A percentile compares a stretch with the other conserved stretches of the same genome.
These are phyloP conservation scores for Bursaphelenchus mucronatus DNA, from an alignment of 1,140 invertebrate species.

Conservation along the genomic window DNA sequence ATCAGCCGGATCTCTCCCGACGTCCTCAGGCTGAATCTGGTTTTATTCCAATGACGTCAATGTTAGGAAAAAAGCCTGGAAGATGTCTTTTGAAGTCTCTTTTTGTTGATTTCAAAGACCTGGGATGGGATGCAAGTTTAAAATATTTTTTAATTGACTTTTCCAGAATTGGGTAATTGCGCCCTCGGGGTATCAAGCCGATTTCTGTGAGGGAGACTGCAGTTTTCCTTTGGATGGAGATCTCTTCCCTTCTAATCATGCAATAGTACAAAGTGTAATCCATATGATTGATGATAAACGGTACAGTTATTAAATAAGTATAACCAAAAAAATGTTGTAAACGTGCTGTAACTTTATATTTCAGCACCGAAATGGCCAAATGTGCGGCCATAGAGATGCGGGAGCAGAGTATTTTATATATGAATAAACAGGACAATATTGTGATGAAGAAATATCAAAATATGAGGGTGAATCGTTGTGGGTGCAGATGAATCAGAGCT, in stretches of 20 bases:
- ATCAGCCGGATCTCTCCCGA: slow-evolving; percentile 6
- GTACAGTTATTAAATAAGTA: slow-evolving; percentile 3
- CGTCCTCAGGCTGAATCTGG: not conserved
- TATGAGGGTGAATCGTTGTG: slow-evolving; percentile 34
- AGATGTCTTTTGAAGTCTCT: slow-evolving; percentile 64
- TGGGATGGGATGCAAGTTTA: slow-evolving; percentile 79
- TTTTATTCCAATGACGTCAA: slow-evolving; percentile 1
- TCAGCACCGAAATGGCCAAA: slow-evolving; percentile 23
- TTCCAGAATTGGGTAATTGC: slow-evolving; percentile 84
- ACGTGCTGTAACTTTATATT: slow-evolving; percentile 17
- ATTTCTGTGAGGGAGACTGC: slow-evolving; percentile 88
- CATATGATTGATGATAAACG: slow-evolving; percentile 64
- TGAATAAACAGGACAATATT: slow-evolving; percentile 36
- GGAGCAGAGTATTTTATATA: slow-evolving; percentile 33
- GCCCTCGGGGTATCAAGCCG: slow-evolving; percentile 86
- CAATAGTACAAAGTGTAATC: slow-evolving; percentile 89
- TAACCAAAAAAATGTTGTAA: not conserved
- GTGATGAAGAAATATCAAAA: slow-evolving; percentile 35
- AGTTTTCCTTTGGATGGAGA: slow-evolving; percentile 83
- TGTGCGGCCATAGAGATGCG: slow-evolving; percentile 26
- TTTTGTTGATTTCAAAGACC: slow-evolving; percentile 89
- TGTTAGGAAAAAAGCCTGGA: not conserved
- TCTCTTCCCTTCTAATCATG: slow-evolving; percentile 91
- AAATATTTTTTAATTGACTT: slow-evolving; percentile 11
- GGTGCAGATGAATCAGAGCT: slow-evolving; percentile 22